Conservation (phyloP, 2,113 vertebrate genomes). For the Balaeniceps rex region DNA sequence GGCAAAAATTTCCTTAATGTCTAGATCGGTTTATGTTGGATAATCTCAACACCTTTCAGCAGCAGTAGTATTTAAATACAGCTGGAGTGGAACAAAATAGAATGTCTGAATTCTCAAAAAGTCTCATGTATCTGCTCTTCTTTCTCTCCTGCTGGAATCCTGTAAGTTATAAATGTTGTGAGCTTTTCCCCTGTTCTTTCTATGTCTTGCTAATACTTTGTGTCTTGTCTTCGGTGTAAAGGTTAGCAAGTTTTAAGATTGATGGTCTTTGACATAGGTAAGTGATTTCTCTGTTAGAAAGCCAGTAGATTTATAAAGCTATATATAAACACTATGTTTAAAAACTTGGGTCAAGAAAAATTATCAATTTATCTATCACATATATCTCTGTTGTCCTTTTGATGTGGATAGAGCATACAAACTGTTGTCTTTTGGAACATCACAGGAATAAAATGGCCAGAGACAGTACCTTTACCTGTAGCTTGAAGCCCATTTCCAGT, state of each 20-base stretch:
- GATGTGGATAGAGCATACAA: not conserved
- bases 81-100: not conserved
- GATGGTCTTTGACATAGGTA: not conserved
- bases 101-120: not conserved
- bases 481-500: not conserved
- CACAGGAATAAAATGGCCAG: not conserved
- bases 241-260: not conserved
- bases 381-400: not conserved
- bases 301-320: not conserved
- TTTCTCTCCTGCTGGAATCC: not conserved
- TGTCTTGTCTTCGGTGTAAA: not conserved
- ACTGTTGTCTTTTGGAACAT: not conserved
- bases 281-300: not conserved
- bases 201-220: not conserved
- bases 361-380: not conserved
- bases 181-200: not conserved
- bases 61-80: constrained; percentile 14
- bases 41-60: constrained; percentile 24
- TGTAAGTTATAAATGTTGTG: not conserved
- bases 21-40: not conserved
- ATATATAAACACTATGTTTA: not conserved
- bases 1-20: constrained; percentile 35
- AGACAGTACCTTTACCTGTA: not conserved
- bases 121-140: not conserved
- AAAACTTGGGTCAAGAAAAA: not conserved